Evolutionary conservation across 2,113 vertebrate species (phyloP).

Genomic region (Cacatua alba): DNA sequence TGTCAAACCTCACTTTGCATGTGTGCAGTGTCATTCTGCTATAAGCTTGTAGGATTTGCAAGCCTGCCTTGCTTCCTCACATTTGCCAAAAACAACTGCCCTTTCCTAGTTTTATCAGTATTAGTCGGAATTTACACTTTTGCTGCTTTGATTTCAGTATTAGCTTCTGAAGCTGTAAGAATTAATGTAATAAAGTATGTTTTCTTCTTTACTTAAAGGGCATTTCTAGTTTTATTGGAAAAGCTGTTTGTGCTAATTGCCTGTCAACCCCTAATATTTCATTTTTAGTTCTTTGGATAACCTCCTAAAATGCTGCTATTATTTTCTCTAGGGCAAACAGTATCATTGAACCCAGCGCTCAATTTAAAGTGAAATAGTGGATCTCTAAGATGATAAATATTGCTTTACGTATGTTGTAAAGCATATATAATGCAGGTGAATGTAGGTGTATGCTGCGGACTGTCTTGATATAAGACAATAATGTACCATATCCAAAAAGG

Average conservation of each 20-base stretch:
- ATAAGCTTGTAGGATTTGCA: background rate
- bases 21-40: background rate
- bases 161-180: background rate
- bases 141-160: background rate
- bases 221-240: background rate
- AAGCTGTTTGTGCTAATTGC: slow-evolving; percentile 25
- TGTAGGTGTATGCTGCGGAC: background rate
- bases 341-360: background rate
- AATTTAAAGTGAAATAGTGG: background rate
- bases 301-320: background rate
- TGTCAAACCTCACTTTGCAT: background rate
- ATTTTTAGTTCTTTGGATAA: background rate
- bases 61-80: background rate
- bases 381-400: background rate
- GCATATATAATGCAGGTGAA: background rate
- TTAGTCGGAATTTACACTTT: background rate
- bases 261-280: background rate
- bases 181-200: background rate
- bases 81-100: background rate
- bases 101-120: background rate
- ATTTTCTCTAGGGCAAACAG: background rate
- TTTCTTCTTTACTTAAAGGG: background rate
- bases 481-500: background rate
- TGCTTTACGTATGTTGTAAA: background rate
- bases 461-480: background rate